Conservation (phyloP, 2,888 invertebrate genomes). For the Cistogaster globosa region DNA sequence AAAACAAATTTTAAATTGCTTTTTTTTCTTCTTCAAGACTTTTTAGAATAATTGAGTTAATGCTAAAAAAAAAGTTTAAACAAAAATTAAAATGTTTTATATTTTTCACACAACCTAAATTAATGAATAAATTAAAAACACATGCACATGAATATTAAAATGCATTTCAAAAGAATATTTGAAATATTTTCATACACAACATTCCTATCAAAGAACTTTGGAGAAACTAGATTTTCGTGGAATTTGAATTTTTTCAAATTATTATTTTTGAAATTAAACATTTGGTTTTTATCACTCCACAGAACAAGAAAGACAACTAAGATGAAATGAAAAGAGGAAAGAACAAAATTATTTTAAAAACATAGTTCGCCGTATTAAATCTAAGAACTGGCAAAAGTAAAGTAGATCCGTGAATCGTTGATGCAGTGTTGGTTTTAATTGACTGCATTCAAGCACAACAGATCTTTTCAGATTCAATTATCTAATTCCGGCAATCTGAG, state of each 20-base stretch:
- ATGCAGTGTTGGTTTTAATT: too few species aligned
- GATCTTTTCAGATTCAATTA: too few species aligned
- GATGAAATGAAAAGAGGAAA: not conserved
- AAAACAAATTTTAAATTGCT: too few species aligned
- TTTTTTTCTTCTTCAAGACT: too few species aligned
- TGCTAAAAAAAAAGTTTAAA: not conserved
- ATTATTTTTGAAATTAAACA: slow-evolving; percentile 47
- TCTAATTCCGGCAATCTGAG: too few species aligned
- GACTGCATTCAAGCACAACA: too few species aligned
- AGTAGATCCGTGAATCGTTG: too few species aligned
- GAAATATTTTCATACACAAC: not conserved
- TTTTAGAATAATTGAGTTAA: too few species aligned
- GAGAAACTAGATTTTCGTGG: slow-evolving; percentile 18
- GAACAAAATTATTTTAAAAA: not conserved
- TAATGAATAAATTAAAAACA: slow-evolving; percentile 17
- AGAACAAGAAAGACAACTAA: not conserved
- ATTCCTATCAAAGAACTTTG: slow-evolving; percentile 1
- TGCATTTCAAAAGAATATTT: slow-evolving; percentile 32
- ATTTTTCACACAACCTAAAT: slow-evolving; percentile 49
- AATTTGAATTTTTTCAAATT: slow-evolving; percentile 33
- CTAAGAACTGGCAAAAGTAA: too few species aligned
- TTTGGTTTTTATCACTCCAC: slow-evolving; percentile 54
- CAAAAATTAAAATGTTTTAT: slow-evolving; percentile 32
- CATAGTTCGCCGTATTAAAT: too few species aligned
- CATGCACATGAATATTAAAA: not conserved